Conservation (phyloP, 2,797 vertebrate genomes). For the Acanthornis magna region DNA sequence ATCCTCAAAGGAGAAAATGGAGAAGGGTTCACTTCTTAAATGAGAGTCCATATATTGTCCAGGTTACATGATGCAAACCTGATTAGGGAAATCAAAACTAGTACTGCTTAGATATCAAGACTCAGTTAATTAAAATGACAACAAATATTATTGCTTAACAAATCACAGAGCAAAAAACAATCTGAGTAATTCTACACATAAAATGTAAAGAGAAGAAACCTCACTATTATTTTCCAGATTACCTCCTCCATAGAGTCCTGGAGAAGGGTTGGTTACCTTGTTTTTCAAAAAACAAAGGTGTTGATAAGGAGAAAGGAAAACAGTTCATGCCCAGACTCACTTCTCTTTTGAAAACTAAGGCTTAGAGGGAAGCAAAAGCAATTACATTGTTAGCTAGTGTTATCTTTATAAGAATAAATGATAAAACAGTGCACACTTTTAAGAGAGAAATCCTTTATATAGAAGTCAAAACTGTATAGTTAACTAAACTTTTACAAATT, state of each 20-base stretch:
- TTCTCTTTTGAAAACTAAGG: neutral
- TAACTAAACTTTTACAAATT: neutral
- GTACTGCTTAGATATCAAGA: neutral
- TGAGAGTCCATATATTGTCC: neutral
- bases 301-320: neutral
- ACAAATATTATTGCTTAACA: neutral
- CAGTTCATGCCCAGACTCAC: neutral
- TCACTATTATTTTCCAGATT: neutral
- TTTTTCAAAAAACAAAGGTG: neutral
- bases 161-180: neutral
- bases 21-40: neutral
- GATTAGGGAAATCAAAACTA: neutral
- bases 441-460: neutral
- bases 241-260: accelerated
- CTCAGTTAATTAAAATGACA: neutral
- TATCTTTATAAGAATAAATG: neutral
- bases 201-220: neutral
- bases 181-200: neutral
- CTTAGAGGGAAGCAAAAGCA: neutral
- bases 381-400: neutral
- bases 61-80: neutral
- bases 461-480: neutral
- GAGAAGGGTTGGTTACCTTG: neutral
- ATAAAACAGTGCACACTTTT: neutral
- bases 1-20: neutral